These are phyloP conservation scores for Rallus limicola DNA, from an alignment of 2,113 vertebrate genomes.

Conservation along the genomic window DNA sequence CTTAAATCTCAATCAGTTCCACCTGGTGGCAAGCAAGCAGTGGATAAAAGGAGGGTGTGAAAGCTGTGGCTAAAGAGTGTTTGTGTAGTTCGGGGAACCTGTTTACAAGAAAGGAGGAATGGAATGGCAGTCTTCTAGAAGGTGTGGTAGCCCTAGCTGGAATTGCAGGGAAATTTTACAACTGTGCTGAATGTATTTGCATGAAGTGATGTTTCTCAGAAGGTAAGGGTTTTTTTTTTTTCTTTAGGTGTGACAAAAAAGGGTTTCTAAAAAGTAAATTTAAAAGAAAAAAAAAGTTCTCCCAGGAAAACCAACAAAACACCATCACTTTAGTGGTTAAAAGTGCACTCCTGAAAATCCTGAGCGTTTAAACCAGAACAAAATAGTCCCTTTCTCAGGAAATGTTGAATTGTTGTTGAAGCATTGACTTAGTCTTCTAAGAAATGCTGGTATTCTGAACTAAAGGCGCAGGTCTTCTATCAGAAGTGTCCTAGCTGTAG, in stretches of 20 bases:
- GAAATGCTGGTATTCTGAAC: neutral
- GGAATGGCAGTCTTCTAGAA: neutral
- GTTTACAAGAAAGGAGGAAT: neutral
- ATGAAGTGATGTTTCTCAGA: neutral
- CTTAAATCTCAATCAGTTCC: neutral
- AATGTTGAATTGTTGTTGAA: neutral
- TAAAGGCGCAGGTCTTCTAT: neutral
- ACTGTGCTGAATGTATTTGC: neutral
- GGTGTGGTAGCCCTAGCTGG: neutral
- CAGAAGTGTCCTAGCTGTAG: neutral
- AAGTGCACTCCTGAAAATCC: neutral
- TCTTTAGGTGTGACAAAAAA: neutral
- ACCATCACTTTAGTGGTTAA: neutral
- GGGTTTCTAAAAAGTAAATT: neutral
- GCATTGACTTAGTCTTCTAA: neutral
- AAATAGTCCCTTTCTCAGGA: neutral
- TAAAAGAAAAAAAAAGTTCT: neutral
- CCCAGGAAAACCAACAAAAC: too few relatives aligned
- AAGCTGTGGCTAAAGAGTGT: neutral
- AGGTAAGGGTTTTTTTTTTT: neutral
- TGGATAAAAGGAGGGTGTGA: neutral
- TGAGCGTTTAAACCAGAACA: neutral
- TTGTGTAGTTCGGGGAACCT: neutral
- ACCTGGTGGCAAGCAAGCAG: neutral
- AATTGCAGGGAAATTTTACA: neutral